Evolutionary conservation across 2,113 vertebrate species (phyloP).

Genomic region (Dipodomys spectabilis): DNA sequence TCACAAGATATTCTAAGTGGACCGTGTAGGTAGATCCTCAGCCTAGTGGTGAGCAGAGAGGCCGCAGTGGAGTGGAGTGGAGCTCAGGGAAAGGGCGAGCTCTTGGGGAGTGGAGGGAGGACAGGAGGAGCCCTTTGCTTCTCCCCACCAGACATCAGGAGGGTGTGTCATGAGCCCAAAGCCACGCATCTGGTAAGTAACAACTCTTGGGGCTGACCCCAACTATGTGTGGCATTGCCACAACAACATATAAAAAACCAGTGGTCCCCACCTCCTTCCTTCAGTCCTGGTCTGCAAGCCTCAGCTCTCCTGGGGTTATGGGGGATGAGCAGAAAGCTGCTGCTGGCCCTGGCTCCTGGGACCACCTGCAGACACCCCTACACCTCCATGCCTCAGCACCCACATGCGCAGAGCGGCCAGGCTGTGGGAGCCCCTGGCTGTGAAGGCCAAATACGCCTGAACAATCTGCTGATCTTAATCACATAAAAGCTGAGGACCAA

Average conservation of each 20-base stretch:
- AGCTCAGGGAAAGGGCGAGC: neutral
- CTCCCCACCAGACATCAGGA: neutral
- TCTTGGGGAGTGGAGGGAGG: neutral
- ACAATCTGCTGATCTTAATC: slow-evolving; percentile 60
- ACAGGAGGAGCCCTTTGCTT: neutral
- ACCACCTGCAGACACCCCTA: too few species aligned
- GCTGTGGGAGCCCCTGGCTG: neutral
- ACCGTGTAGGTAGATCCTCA: neutral
- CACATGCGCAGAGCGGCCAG: neutral
- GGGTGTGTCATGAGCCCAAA: neutral
- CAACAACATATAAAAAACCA: neutral
- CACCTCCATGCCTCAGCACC: neutral
- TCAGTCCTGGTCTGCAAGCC: neutral
- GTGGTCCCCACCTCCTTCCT: neutral
- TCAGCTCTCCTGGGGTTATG: neutral
- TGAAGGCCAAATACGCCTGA: neutral
- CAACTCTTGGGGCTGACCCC: neutral
- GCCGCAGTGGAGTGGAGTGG: neutral
- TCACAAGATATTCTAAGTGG: neutral
- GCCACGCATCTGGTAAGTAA: neutral
- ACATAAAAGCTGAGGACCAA: slow-evolving; percentile 44
- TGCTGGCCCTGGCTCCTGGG: neutral
- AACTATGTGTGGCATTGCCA: neutral
- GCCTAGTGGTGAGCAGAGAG: neutral
- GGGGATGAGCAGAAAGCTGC: neutral